These are phyloP conservation scores for Hapalemur alaotrensis DNA, from an alignment of 2,797 vertebrate genomes.

Conservation along the genomic window DNA sequence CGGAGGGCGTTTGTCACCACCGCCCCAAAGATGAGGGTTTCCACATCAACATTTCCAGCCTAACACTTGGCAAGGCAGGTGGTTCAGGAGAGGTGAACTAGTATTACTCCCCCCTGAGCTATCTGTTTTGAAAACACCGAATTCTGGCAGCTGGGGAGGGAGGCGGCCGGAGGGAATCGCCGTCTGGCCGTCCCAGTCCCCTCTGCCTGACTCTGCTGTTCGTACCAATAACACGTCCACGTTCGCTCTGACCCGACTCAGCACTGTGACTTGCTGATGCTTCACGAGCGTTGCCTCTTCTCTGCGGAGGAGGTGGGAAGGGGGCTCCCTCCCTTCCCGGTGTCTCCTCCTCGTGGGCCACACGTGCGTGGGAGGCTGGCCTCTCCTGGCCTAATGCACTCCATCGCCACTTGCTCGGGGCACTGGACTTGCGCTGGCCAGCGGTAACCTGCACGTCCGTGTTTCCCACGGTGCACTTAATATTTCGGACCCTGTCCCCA, in stretches of 20 bases:
- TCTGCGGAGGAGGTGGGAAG: fast-evolving
- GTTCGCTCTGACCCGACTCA: fast-evolving
- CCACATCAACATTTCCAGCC: background rate
- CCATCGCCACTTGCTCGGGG: background rate
- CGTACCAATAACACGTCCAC: background rate
- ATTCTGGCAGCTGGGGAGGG: background rate
- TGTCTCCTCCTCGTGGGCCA: fast-evolving
- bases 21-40: background rate
- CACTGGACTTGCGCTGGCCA: background rate
- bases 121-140: background rate
- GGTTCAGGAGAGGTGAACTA: background rate
- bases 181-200: fast-evolving
- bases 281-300: fast-evolving
- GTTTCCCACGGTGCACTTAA: background rate
- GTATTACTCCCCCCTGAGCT: background rate
- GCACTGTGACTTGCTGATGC: fast-evolving
- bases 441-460: fast-evolving
- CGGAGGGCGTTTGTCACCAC: background rate
- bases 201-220: background rate
- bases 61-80: background rate
- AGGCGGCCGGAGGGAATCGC: background rate
- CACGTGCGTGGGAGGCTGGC: fast-evolving
- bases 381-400: background rate
- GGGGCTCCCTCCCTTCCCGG: background rate
- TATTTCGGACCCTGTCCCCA: fast-evolving